Conservation (phyloP, 2,797 vertebrate genomes). For the Crenichthys baileyi region DNA sequence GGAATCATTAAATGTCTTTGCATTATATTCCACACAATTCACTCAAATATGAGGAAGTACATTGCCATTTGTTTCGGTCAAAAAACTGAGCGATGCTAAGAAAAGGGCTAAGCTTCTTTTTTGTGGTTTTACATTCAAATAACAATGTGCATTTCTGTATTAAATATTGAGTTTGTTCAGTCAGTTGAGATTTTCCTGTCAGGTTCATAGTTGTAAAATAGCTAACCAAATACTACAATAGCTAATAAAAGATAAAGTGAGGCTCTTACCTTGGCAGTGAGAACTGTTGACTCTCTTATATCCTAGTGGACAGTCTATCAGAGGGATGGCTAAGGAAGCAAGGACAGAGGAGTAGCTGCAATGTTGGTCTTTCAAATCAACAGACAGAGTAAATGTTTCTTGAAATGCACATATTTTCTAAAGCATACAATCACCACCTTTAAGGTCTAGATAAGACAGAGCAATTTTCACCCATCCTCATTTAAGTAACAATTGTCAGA, state of each 20-base stretch:
- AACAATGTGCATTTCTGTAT: neutral
- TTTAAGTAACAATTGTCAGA: neutral
- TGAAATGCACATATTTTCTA: neutral
- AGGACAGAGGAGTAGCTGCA: neutral
- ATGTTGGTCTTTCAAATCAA: neutral
- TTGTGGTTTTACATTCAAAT: too few species aligned
- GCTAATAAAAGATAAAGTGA: slow-evolving; percentile 9
- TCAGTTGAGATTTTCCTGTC: neutral
- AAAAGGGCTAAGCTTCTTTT: too few species aligned
- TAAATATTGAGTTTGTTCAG: neutral
- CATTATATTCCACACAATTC: too few species aligned
- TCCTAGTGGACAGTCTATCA: slow-evolving; percentile 91
- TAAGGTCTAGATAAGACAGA: neutral
- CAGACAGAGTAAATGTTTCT: too few species aligned
- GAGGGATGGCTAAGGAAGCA: slow-evolving; percentile 82
- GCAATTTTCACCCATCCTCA: neutral
- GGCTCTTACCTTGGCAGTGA: slow-evolving; percentile 90
- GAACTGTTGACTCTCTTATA: slow-evolving; percentile 94
- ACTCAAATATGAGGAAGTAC: too few species aligned
- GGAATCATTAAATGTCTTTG: too few species aligned
- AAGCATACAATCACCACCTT: neutral
- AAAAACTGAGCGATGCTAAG: too few species aligned
- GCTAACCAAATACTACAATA: neutral
- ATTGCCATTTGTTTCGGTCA: too few species aligned
- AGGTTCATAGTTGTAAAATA: neutral